phyloP scores from a whole-genome alignment of 2,797 vertebrate genomes.

The Kryptopterus vitreolus region DNA sequence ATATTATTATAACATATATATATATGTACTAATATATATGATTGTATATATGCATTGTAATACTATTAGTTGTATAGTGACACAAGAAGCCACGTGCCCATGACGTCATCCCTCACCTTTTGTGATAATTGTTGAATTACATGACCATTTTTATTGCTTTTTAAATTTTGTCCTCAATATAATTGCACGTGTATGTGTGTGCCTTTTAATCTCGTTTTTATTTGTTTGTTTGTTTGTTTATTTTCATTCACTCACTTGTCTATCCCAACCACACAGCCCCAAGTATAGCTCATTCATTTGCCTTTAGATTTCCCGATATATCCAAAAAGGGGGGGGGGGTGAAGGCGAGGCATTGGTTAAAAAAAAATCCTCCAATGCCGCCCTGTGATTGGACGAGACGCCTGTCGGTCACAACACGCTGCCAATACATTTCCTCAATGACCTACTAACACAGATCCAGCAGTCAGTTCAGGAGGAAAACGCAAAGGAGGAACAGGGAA shows the following conservation, averaged over 20 bases:
- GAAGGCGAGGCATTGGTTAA: slow-evolving; percentile 54
- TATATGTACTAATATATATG: not conserved
- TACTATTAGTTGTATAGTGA: not conserved
- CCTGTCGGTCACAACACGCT: slow-evolving; percentile 62
- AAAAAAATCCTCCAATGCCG: slow-evolving; percentile 55
- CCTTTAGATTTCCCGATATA: slow-evolving; percentile 40
- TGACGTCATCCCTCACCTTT: slow-evolving; percentile 11
- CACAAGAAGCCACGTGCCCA: slow-evolving; percentile 13
- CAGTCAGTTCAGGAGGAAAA: slow-evolving; percentile 66
- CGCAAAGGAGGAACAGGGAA: slow-evolving; percentile 55
- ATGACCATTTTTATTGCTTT: not conserved
- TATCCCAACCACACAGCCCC: slow-evolving; percentile 16
- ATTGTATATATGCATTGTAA: too few species aligned
- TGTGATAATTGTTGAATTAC: slow-evolving; percentile 4
- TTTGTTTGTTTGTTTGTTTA: too few species aligned
- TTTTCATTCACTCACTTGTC: slow-evolving; percentile 6
- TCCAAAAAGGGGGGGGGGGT: slow-evolving; percentile 2
- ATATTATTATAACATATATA: not conserved
- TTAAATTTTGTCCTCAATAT: not conserved
- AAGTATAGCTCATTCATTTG: slow-evolving; percentile 43
- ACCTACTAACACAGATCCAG: slow-evolving; percentile 95
- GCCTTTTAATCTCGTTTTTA: not conserved
- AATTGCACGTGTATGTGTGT: not conserved
- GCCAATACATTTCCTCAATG: slow-evolving; percentile 75
- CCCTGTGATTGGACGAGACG: slow-evolving; percentile 61